These are phyloP conservation scores for Miichthys miiuy DNA, from an alignment of 2,797 vertebrate genomes.

Conservation along the genomic window DNA sequence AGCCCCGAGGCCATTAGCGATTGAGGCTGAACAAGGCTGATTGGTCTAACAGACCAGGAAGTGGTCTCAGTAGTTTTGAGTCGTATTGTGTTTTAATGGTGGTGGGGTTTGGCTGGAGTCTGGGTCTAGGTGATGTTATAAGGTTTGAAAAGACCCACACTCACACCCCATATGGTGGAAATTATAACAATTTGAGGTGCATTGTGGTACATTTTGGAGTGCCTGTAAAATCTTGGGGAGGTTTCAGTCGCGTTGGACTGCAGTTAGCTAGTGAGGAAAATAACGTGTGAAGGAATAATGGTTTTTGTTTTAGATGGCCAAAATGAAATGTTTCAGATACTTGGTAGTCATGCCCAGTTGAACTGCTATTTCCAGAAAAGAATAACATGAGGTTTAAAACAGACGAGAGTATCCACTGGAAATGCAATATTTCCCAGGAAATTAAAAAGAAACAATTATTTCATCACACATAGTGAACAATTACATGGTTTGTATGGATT, in stretches of 20 bases:
- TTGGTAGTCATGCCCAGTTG: conserved; percentile 55
- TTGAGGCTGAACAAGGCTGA: conserved; percentile 56
- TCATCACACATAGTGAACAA: conserved; percentile 29
- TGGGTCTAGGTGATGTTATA: conserved; percentile 60
- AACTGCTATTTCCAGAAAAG: conserved; percentile 51
- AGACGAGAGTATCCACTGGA: conserved; percentile 13
- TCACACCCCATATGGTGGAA: conserved; percentile 77
- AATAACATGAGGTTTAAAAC: conserved; percentile 46
- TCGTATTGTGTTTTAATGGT: conserved; percentile 72
- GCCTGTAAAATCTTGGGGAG: conserved; percentile 53
- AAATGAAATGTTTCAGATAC: conserved; percentile 57
- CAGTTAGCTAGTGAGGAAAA: conserved; percentile 50
- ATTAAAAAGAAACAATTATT: conserved; percentile 5
- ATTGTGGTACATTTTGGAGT: conserved; percentile 70
- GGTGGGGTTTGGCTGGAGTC: conserved; percentile 59
- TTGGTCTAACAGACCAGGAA: conserved; percentile 79
- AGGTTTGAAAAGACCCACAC: conserved; percentile 61
- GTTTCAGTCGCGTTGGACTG: conserved; percentile 48
- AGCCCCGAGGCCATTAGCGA: conserved; percentile 60
- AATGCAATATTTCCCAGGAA: conserved; percentile 28
- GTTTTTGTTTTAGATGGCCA: conserved; percentile 22
- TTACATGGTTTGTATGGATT: conserved; percentile 24
- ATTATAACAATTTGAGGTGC: conserved; percentile 78
- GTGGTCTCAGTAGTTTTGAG: conserved; percentile 68
- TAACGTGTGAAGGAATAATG: conserved; percentile 48